Conservation (phyloP, 2,888 invertebrate species). For the Aelia acuminata region DNA sequence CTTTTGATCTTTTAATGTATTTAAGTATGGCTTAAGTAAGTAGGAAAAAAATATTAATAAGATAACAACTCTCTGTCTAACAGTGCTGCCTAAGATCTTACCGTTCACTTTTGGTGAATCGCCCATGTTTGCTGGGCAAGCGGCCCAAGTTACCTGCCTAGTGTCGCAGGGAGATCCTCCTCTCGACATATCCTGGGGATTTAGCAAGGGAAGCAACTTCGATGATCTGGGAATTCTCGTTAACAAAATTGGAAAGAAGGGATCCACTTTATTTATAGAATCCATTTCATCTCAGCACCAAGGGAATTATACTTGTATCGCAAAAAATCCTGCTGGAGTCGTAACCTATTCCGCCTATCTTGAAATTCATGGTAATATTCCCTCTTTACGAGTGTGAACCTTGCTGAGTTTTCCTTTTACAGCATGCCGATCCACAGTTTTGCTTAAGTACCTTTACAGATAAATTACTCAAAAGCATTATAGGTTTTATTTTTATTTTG, state of each 20-base stretch:
- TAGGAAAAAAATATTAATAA: conserved; percentile 16
- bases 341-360: conserved; percentile 72
- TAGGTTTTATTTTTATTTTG: conserved; percentile 4
- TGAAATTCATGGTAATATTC: conserved; percentile 74
- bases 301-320: conserved; percentile 75
- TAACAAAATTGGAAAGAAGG: conserved; percentile 70
- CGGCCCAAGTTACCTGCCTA: conserved; percentile 78
- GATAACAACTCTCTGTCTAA: conserved; percentile 49
- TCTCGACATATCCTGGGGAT: conserved; percentile 78
- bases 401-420: conserved; percentile 50
- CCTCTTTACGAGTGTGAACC: conserved; percentile 49
- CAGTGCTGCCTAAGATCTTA: conserved; percentile 76
- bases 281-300: conserved; percentile 67
- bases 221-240: conserved; percentile 68
- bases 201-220: conserved; percentile 70
- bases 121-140: conserved; percentile 79
- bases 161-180: conserved; percentile 83
- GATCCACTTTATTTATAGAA: conserved; percentile 67
- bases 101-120: conserved; percentile 80
- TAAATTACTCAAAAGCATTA: background rate
- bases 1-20: background rate
- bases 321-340: conserved; percentile 74
- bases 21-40: background rate
- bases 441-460: conserved; percentile 49
- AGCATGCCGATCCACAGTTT: conserved; percentile 51